These are phyloP conservation scores for Pyrocoelia pectoralis DNA, from an alignment of 2,888 invertebrate species.

Conservation along the genomic window DNA sequence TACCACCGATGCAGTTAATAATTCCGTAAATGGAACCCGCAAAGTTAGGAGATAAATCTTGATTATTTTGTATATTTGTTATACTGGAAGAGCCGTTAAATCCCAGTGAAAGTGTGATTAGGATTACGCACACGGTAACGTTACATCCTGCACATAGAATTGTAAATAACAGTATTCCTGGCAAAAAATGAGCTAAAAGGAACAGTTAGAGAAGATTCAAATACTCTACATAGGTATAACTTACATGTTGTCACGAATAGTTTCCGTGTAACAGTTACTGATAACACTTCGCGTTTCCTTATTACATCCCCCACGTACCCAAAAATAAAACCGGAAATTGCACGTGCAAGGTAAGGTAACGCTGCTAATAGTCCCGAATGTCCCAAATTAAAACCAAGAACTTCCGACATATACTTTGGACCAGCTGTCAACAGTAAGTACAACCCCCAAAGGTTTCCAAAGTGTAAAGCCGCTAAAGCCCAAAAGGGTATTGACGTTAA, in stretches of 20 bases:
- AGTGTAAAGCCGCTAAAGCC: slow-evolving; percentile 72
- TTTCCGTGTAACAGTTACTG: slow-evolving; percentile 69
- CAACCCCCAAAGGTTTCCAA: slow-evolving; percentile 79
- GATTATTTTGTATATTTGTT: slow-evolving; percentile 61
- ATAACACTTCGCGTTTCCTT: slow-evolving; percentile 58
- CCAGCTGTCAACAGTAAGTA: slow-evolving; percentile 80
- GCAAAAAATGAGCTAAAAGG: slow-evolving; percentile 58
- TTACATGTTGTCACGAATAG: slow-evolving; percentile 72
- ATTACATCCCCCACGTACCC: slow-evolving; percentile 75
- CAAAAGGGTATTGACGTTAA: slow-evolving; percentile 73
- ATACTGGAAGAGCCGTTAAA: slow-evolving; percentile 61
- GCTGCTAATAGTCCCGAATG: slow-evolving; percentile 76
- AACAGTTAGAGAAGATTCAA: not conserved
- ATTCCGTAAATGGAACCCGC: slow-evolving; percentile 78
- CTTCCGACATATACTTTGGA: slow-evolving; percentile 77
- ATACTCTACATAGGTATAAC: slow-evolving; percentile 39
- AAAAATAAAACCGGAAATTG: slow-evolving; percentile 74
- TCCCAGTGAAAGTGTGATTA: slow-evolving; percentile 75
- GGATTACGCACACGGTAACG: slow-evolving; percentile 67
- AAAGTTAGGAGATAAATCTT: slow-evolving; percentile 78
- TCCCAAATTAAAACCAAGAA: slow-evolving; percentile 74
- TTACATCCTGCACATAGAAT: slow-evolving; percentile 71
- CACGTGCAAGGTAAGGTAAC: slow-evolving; percentile 74
- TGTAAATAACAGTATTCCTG: slow-evolving; percentile 61
- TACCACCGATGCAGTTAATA: slow-evolving; percentile 75